These are phyloP conservation scores for Aphelinus certus DNA, from an alignment of 1,140 invertebrate genomes.

Conservation along the genomic window DNA sequence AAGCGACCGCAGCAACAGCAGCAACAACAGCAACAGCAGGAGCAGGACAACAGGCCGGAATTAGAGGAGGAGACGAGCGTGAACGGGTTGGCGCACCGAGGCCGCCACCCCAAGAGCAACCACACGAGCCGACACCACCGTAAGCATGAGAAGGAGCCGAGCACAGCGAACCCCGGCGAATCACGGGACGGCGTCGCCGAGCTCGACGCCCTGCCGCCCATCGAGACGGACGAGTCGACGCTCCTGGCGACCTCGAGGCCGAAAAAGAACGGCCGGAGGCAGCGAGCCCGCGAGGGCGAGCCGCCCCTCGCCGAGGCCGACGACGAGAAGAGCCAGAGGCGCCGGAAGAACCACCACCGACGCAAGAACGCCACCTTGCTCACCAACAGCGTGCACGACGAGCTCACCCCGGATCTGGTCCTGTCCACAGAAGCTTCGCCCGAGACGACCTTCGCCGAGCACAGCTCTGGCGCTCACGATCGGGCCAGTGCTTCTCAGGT, in stretches of 20 bases:
- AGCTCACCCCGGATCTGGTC: background rate
- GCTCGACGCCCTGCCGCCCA: constrained; percentile 7
- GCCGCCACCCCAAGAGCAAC: constrained; percentile 10
- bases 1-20: constrained; percentile 54
- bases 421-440: background rate
- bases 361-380: constrained; percentile 56
- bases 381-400: constrained; percentile 57
- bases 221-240: constrained; percentile 16
- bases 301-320: constrained; percentile 42
- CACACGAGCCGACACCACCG: constrained; percentile 57
- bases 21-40: constrained; percentile 18
- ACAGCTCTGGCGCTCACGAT: background rate
- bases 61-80: constrained; percentile 15
- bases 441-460: too few relatives aligned
- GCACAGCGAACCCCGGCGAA: background rate
- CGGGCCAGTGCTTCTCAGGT: too few relatives aligned
- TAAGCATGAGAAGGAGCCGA: constrained; percentile 50
- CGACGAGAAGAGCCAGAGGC: constrained; percentile 43
- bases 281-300: constrained; percentile 45
- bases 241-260: constrained; percentile 35
- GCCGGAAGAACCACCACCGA: constrained; percentile 49
- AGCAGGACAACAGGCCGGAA: background rate
- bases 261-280: constrained; percentile 47
- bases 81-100: constrained; percentile 2
- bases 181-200: background rate